These are phyloP conservation scores for Poliocrania exsul DNA, from an alignment of 2,797 vertebrate genomes.

Conservation along the genomic window DNA sequence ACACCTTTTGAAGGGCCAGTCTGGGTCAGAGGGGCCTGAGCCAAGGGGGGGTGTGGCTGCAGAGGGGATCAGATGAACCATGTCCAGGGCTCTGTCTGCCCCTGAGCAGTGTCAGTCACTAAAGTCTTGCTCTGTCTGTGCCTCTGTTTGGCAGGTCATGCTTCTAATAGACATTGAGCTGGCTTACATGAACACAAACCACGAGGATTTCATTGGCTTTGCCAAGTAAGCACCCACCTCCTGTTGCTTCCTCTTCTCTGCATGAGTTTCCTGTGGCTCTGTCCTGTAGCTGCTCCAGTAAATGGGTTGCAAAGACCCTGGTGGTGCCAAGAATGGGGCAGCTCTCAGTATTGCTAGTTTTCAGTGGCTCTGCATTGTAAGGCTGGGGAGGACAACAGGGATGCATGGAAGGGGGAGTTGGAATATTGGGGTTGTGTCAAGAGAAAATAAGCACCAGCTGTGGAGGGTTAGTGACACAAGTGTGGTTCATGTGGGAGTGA, in stretches of 20 bases:
- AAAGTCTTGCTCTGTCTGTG: background rate
- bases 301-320: background rate
- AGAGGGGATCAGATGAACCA: background rate
- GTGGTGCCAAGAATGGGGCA: background rate
- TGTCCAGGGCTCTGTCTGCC: background rate
- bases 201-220: slow-evolving; percentile 98
- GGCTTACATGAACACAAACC: slow-evolving; percentile 99
- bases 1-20: background rate
- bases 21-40: background rate
- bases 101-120: background rate
- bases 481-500: background rate
- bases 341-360: background rate
- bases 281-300: background rate
- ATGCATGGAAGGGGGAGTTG: background rate
- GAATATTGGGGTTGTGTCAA: background rate
- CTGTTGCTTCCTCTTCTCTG: background rate
- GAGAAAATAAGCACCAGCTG: background rate
- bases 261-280: background rate
- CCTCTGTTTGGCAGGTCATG: slow-evolving; percentile 84
- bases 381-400: background rate
- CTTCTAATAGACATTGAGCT: slow-evolving; percentile 96
- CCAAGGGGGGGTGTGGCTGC: background rate
- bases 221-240: slow-evolving; percentile 87
- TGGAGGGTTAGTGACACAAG: background rate
- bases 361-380: background rate